Base-by-base conservation (phyloP, 2,113 vertebrate species). In the Prochilodus magdalenae region DNA sequence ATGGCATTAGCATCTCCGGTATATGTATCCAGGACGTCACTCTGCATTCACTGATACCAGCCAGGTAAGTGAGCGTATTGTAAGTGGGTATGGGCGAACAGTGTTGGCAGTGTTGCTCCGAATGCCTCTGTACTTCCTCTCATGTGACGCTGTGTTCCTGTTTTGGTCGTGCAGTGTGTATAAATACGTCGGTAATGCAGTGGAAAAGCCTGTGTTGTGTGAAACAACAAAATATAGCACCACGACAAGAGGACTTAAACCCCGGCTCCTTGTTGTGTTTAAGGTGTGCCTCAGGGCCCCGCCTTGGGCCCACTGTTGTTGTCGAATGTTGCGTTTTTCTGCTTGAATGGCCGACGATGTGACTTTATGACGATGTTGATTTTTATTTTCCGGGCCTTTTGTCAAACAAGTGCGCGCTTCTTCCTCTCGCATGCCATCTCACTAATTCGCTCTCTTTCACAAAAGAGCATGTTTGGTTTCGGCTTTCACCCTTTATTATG, bases 401-500 rank as follows among this genome's bases (percentile, higher is more conserved):
- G 16, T 22, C 5, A 22, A 22, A 22, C 40, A 5, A 44, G 40
- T 1, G 11, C 40, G 5, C 49, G 15, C 33, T 55, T 55, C 29
- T 47, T 53, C 70, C 40, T 36, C 69, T 29, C 55, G 40, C 40
- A 11, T 73, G 30, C 26, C 26, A 2, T 7, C 18, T 72, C 55
- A 63, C 67, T 62, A 26, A 62, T 18, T 27, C 27, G 5, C 67
- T 51, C 27, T n/a, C 10, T 57, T 55, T 29, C 27, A 80, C 36
- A 72, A 62, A 73, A 65, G 36, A 22, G 44, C 10, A 29, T n/a
- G 14, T n/a, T 63, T 18, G 24, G 13, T n/a, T 44, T 65, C 16
- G 22, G 6, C 57, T 26, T 80, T 69, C 22, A 18, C 15, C 27
- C 29, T 80, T 80, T 73, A 53, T 80, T 73, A 36, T 27, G 22